Conservation (phyloP, 2,113 vertebrate genomes). For the Lucifuga dentata region DNA sequence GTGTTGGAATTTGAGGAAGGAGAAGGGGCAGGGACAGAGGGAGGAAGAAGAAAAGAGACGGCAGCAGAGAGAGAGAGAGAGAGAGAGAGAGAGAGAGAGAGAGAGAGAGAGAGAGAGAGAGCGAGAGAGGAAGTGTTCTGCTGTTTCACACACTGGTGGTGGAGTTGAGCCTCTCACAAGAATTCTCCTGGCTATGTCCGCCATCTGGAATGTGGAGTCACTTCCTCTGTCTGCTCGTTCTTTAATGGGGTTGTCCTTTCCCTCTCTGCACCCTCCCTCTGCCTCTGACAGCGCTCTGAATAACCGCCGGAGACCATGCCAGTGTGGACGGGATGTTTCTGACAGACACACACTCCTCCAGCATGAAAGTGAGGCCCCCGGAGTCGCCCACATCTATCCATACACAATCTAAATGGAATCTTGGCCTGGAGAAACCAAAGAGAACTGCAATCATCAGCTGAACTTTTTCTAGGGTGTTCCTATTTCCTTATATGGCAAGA, state of each 20-base stretch:
- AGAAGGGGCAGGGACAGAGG: constrained; percentile 35
- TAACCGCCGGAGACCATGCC: constrained; percentile 55
- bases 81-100: constrained; percentile 19
- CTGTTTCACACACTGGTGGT: constrained; percentile 74
- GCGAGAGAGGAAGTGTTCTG: constrained; percentile 59
- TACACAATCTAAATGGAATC: constrained; percentile 60
- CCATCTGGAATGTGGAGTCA: constrained; percentile 80
- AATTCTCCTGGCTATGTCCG: constrained; percentile 75
- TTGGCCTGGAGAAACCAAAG: constrained; percentile 57
- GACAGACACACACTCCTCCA: constrained; percentile 55
- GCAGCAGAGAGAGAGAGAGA: constrained; percentile 15
- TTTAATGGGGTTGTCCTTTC: constrained; percentile 65
- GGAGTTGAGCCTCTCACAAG: constrained; percentile 77
- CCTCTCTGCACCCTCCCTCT: constrained; percentile 60
- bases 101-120: constrained; percentile 20
- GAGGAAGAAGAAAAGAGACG: constrained; percentile 33
- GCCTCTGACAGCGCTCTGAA: constrained; percentile 58
- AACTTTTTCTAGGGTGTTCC: constrained; percentile 74
- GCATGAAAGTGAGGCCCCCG: constrained; percentile 58
- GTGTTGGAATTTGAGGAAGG: constrained; percentile 45
- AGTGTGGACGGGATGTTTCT: constrained; percentile 43
- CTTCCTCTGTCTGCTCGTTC: constrained; percentile 76
- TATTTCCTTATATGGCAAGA: constrained; percentile 82
- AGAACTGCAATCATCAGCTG: constrained; percentile 79
- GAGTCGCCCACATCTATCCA: constrained; percentile 47